Evolutionary conservation across 2,888 invertebrate species (phyloP).

Genomic region (Noctua janthe): DNA sequence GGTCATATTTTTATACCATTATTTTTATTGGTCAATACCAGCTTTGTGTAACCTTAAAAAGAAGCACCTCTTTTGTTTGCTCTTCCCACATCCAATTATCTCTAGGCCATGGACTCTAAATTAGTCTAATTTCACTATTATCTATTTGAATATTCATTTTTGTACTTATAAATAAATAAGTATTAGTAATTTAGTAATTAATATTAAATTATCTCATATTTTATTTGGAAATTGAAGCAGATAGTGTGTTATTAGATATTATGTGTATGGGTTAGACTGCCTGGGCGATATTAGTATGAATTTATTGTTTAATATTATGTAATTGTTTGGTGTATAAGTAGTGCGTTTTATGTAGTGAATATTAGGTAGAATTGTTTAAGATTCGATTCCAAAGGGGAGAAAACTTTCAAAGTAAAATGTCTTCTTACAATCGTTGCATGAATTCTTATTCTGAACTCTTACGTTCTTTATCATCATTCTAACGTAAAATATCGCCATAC

Average conservation of each 20-base stretch:
- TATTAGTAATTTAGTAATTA: conserved; percentile 51
- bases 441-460: neutral
- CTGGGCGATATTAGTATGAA: conserved; percentile 68
- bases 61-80: conserved; percentile 16
- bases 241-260: conserved; percentile 60
- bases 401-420: neutral
- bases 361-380: conserved; percentile 34
- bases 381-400: conserved; percentile 23
- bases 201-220: conserved; percentile 58
- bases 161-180: conserved; percentile 61
- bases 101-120: conserved; percentile 33
- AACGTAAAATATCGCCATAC: neutral
- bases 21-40: conserved; percentile 27
- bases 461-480: neutral
- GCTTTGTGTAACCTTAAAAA: conserved; percentile 9
- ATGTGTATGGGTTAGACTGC: conserved; percentile 62
- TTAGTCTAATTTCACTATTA: conserved; percentile 49
- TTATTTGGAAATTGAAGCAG: conserved; percentile 51
- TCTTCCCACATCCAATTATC: neutral
- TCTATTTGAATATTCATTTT: conserved; percentile 44
- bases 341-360: conserved; percentile 52
- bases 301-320: conserved; percentile 49
- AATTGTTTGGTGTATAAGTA: conserved; percentile 51
- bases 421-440: neutral
- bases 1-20: conserved; percentile 56